A percentile compares a stretch with the other conserved stretches of the same genome.
phyloP scores from a whole-genome alignment of 2,113 vertebrate species.

The Arenaria interpres region DNA sequence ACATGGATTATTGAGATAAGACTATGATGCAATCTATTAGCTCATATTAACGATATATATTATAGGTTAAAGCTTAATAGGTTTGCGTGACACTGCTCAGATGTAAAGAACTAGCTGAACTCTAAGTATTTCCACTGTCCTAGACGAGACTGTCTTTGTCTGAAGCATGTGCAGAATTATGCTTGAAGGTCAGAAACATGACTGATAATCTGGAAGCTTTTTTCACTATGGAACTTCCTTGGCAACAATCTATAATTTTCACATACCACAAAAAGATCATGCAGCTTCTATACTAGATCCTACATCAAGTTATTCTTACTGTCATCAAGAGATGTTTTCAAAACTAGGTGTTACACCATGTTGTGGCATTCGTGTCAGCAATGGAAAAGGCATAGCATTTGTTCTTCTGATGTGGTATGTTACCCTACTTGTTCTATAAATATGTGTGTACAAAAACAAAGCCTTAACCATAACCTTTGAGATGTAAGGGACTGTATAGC shows the following conservation, averaged over 20 bases:
- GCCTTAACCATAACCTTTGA: neutral
- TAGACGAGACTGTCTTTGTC: neutral
- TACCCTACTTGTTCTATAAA: neutral
- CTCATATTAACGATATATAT: neutral
- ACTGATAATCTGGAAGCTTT: neutral
- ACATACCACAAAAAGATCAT: neutral
- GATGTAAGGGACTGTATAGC: neutral
- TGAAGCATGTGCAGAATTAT: neutral
- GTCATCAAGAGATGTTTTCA: neutral
- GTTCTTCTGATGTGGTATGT: neutral
- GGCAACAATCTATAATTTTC: neutral
- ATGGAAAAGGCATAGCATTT: neutral
- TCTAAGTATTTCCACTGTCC: neutral
- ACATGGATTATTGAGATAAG: neutral
- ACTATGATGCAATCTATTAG: neutral
- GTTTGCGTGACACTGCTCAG: neutral
- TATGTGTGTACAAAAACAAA: neutral
- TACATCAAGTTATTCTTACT: neutral
- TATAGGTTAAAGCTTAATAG: neutral
- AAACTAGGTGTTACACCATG: neutral
- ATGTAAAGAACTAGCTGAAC: neutral
- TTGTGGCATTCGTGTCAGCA: neutral
- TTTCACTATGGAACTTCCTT: neutral
- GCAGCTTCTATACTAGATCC: neutral
- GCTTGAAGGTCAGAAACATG: neutral